Percentiles rank a stretch among this genome's conserved stretches.
phyloP scores from a whole-genome alignment of 2,888 invertebrate genomes.

The Coecobrya sp. region DNA sequence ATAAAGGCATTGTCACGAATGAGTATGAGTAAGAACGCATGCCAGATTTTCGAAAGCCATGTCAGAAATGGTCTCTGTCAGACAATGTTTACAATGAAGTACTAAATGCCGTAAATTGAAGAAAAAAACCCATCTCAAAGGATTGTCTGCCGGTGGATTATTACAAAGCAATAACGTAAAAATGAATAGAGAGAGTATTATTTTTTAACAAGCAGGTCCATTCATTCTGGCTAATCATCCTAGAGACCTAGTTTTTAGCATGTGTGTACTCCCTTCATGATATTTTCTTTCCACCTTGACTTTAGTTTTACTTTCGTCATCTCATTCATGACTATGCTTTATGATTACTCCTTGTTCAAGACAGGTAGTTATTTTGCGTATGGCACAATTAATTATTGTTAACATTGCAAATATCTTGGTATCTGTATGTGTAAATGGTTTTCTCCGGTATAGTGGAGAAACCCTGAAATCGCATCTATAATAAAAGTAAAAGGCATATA shows the following conservation, averaged over 20 bases:
- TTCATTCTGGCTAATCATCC: conserved; percentile 83
- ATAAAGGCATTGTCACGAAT: conserved; percentile 37
- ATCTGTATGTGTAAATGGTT: no score
- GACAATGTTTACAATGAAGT: conserved; percentile 25
- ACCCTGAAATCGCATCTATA: no score
- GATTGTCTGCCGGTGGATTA: conserved; percentile 4
- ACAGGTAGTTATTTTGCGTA: no score
- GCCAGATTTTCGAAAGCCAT: conserved; percentile 34
- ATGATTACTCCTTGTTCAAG: no score
- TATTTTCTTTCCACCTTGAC: conserved; percentile 19
- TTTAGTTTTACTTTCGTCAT: conserved; percentile 1
- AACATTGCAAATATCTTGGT: no score
- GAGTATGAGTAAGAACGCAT: conserved; percentile 22
- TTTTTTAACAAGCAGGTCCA: conserved; percentile 46
- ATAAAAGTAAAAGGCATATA: no score
- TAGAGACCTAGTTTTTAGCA: conserved; percentile 82
- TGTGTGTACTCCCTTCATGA: neutral
- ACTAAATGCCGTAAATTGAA: conserved; percentile 25
- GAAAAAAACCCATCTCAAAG: conserved; percentile 18
- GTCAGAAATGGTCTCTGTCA: conserved; percentile 7
- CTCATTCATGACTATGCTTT: no score
- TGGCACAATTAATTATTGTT: neutral
- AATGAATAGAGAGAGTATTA: neutral
- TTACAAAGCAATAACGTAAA: neutral
- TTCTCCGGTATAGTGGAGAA: no score